Conservation (phyloP, 1,140 invertebrate species). For the Polyergus mexicanus region DNA sequence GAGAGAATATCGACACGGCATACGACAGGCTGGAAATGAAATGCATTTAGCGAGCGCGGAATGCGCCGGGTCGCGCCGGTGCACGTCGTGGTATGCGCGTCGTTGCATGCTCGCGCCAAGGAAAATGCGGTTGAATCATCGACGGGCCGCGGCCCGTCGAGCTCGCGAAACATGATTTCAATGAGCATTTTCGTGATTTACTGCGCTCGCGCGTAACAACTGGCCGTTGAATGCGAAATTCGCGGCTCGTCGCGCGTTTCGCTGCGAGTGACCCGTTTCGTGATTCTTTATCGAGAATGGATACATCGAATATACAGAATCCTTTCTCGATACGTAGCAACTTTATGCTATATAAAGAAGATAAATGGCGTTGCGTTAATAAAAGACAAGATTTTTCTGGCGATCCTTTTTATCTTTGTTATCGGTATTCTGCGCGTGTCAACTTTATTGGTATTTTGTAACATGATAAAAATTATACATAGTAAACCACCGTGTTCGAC, state of each 20-base stretch:
- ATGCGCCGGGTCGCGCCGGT: conserved; percentile 65
- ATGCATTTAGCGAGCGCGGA: conserved; percentile 66
- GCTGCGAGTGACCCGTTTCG: conserved; percentile 31
- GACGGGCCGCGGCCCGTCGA: conserved; percentile 24
- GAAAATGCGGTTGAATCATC: conserved; percentile 74
- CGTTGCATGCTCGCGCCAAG: conserved; percentile 52
- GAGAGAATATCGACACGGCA: conserved; percentile 35
- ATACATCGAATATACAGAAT: not conserved
- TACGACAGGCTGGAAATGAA: conserved; percentile 57
- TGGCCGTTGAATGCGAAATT: conserved; percentile 26
- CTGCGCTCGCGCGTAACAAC: conserved; percentile 30
- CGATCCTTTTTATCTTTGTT: not conserved
- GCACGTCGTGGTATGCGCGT: conserved; percentile 47
- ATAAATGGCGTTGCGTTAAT: conserved; percentile 22
- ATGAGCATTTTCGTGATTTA: conserved; percentile 61
- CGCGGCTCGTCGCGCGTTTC: not conserved
- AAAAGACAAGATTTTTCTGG: not conserved
- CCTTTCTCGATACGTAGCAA: not conserved
- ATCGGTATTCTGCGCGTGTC: not conserved
- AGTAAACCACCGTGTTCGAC: not conserved
- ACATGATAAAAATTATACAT: not conserved
- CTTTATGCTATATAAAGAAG: not conserved
- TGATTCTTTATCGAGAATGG: conserved; percentile 22
- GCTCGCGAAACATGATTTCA: conserved; percentile 69
- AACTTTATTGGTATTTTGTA: conserved; percentile 11